These are phyloP conservation scores for Crambe crambe DNA, from an alignment of 37 sponge, comb jelly and placozoan genomes.

Conservation along the genomic window DNA sequence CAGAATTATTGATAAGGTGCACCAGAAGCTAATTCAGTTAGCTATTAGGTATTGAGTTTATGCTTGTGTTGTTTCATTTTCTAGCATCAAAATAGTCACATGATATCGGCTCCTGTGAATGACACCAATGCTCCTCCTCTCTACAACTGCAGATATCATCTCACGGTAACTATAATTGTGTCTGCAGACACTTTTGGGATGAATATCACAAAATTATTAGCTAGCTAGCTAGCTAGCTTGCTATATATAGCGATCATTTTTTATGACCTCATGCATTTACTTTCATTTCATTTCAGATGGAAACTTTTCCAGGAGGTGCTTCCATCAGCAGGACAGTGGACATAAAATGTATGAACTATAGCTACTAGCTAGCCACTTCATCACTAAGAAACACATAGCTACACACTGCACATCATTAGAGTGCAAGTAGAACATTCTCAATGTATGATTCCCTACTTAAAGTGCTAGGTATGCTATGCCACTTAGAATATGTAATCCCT, in stretches of 20 bases:
- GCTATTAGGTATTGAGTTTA: neutral
- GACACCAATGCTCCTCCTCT: neutral
- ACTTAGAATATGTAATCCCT: too few relatives aligned
- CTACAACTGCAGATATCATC: constrained; percentile 25
- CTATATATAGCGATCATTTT: neutral
- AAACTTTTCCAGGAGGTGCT: neutral
- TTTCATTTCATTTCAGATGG: neutral
- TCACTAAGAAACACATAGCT: too few relatives aligned
- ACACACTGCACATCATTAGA: too few relatives aligned
- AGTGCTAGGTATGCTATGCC: too few relatives aligned
- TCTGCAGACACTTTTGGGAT: too few relatives aligned
- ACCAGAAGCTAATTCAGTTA: neutral
- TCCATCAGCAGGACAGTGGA: neutral
- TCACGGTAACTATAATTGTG: constrained; percentile 22
- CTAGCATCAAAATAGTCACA: neutral
- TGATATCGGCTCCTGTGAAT: neutral
- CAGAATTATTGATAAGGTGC: constrained; percentile 1
- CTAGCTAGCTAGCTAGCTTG: neutral
- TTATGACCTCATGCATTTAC: neutral
- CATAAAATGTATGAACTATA: constrained; percentile 11
- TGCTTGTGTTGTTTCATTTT: neutral
- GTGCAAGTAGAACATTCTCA: too few relatives aligned
- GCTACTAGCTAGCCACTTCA: too few relatives aligned
- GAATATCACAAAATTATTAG: too few relatives aligned
- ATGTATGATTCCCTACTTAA: too few relatives aligned